Evolutionary conservation across 1,140 invertebrate species (phyloP).

Genomic region (Leptoteleia sp.): DNA sequence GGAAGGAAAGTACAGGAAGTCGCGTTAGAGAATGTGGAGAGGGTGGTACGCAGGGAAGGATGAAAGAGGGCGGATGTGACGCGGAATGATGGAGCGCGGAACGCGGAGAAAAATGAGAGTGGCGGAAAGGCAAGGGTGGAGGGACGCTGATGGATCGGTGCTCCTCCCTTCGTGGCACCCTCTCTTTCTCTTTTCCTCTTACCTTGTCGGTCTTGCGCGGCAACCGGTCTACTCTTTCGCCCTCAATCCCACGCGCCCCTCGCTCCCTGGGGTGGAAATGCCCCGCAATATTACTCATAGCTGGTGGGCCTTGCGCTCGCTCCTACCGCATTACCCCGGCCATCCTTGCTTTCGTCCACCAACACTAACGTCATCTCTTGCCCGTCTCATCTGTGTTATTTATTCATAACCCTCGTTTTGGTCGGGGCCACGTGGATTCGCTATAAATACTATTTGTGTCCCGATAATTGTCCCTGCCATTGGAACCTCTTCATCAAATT

Average conservation of each 20-base stretch:
- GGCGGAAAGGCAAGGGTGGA: slow-evolving; percentile 81
- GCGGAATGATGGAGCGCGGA: slow-evolving; percentile 81
- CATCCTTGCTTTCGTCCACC: slow-evolving; percentile 55
- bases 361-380: slow-evolving; percentile 63
- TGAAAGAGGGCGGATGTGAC: slow-evolving; percentile 82
- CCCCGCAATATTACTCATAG: slow-evolving; percentile 81
- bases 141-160: slow-evolving; percentile 81
- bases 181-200: slow-evolving; percentile 62
- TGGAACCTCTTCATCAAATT: slow-evolving; percentile 15
- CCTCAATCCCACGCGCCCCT: slow-evolving; percentile 65
- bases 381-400: slow-evolving; percentile 69
- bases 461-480: slow-evolving; percentile 40
- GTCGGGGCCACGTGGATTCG: slow-evolving; percentile 38
- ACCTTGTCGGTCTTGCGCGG: slow-evolving; percentile 60
- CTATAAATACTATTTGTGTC: slow-evolving; percentile 41
- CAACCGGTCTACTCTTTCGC: slow-evolving; percentile 69
- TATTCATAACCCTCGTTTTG: slow-evolving; percentile 69
- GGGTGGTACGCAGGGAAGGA: slow-evolving; percentile 71
- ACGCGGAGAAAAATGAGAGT: slow-evolving; percentile 82
- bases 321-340: slow-evolving; percentile 66
- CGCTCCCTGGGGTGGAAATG: slow-evolving; percentile 76
- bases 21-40: slow-evolving; percentile 57
- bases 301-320: slow-evolving; percentile 67
- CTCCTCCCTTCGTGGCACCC: slow-evolving; percentile 76
- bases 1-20: slow-evolving; percentile 62